These are phyloP conservation scores for Melinaea menophilus DNA, from an alignment of 2,888 invertebrate species.

Conservation along the genomic window DNA sequence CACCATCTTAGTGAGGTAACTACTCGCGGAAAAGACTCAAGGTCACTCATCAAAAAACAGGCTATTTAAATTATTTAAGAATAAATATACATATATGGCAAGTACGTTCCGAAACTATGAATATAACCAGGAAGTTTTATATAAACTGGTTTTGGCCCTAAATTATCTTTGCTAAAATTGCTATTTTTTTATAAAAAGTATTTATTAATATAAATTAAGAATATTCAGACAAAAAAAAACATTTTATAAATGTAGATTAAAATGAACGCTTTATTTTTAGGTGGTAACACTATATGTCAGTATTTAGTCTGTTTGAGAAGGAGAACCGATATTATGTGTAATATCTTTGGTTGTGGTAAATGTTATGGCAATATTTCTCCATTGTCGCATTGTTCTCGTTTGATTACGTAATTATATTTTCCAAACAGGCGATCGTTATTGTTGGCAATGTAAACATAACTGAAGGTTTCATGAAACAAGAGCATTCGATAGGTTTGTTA, in stretches of 20 bases:
- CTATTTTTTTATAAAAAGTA: conserved; percentile 1
- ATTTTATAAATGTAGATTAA: no score
- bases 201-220: no score
- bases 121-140: conserved; percentile 3
- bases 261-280: no score
- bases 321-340: conserved; percentile 16
- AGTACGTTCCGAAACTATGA: conserved; percentile 6
- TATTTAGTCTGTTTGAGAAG: conserved; percentile 12
- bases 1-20: conserved; percentile 47
- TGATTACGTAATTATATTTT: conserved; percentile 67
- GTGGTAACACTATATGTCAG: background rate
- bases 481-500: conserved; percentile 9
- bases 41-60: conserved; percentile 47
- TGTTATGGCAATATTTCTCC: conserved; percentile 69
- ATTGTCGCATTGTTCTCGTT: conserved; percentile 60
- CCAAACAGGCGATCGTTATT: conserved; percentile 68
- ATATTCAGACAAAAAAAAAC: no score
- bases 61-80: conserved; percentile 42
- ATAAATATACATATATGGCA: conserved; percentile 30
- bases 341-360: conserved; percentile 22
- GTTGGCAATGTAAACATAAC: conserved; percentile 53
- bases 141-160: conserved; percentile 2
- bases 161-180: conserved; percentile 5
- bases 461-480: conserved; percentile 14
- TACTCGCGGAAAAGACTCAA: conserved; percentile 55